Percentiles rank a stretch among this genome's conserved stretches.
These are phyloP conservation scores for Eurystomus glaucurus DNA, from an alignment of 2,797 vertebrate species.

Conservation along the genomic window DNA sequence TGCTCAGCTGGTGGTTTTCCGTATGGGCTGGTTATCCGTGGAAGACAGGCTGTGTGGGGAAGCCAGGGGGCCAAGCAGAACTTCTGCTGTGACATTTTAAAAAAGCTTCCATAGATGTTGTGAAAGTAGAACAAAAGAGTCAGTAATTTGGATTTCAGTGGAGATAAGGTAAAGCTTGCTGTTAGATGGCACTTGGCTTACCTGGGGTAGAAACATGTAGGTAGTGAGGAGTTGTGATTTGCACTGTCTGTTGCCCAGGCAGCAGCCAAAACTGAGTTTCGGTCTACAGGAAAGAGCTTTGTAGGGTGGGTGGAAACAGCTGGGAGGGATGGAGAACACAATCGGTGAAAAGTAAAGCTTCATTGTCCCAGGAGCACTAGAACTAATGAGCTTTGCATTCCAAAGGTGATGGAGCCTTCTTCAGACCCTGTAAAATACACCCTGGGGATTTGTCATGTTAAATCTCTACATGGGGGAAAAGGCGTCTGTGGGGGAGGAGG, in stretches of 20 bases:
- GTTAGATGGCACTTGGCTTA: not conserved
- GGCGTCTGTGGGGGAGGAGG: not conserved
- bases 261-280: not conserved
- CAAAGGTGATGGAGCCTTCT: slow-evolving; percentile 8
- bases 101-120: not conserved
- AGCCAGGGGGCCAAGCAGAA: not conserved
- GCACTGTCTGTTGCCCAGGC: not conserved
- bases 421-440: not conserved
- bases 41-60: not conserved
- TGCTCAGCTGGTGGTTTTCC: not conserved
- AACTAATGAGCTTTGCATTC: slow-evolving; percentile 40
- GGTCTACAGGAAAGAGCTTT: not conserved
- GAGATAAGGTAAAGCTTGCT: not conserved
- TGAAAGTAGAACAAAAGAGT: too few relatives aligned
- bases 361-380: slow-evolving; percentile 22
- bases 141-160: not conserved
- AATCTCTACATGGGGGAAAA: not conserved
- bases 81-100: not conserved
- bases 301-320: slow-evolving; percentile 49
- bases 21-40: not conserved
- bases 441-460: not conserved
- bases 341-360: not conserved
- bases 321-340: slow-evolving; percentile 20
- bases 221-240: not conserved
- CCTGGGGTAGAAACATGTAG: not conserved